These are phyloP conservation scores for Chromis chromis DNA, from an alignment of 2,797 vertebrate species.

Conservation along the genomic window DNA sequence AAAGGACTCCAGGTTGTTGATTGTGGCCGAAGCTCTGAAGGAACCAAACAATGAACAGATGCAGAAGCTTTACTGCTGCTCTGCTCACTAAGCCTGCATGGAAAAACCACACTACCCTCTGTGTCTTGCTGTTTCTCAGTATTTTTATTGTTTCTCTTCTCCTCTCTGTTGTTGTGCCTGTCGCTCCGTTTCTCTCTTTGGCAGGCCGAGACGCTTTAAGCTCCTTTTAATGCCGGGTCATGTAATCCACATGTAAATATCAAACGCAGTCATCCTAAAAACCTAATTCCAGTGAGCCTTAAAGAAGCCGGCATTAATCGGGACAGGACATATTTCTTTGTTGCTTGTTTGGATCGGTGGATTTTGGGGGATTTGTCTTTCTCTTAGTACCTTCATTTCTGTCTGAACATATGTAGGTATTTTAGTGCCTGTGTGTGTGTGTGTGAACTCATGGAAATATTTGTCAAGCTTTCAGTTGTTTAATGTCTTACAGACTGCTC, in stretches of 20 bases:
- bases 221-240: slow-evolving; percentile 61
- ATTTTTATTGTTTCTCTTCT: slow-evolving; percentile 30
- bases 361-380: slow-evolving; percentile 44
- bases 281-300: slow-evolving; percentile 55
- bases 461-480: slow-evolving; percentile 55
- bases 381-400: slow-evolving; percentile 25
- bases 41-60: slow-evolving; percentile 67
- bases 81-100: slow-evolving; percentile 42
- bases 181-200: slow-evolving; percentile 16
- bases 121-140: slow-evolving; percentile 3
- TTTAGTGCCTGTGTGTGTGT: slow-evolving; percentile 27
- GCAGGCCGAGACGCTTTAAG: slow-evolving; percentile 50
- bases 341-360: slow-evolving; percentile 38
- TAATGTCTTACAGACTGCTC: slow-evolving; percentile 71
- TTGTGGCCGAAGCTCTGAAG: slow-evolving; percentile 39
- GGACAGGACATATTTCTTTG: slow-evolving; percentile 30
- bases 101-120: slow-evolving; percentile 43
- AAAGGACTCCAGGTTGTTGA: slow-evolving; percentile 53
- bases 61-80: slow-evolving; percentile 48
- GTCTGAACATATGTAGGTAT: slow-evolving; percentile 53
- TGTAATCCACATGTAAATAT: slow-evolving; percentile 72
- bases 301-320: slow-evolving; percentile 57
- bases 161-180: slow-evolving; percentile 28
- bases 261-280: slow-evolving; percentile 62
- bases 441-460: slow-evolving; percentile 63